These are phyloP conservation scores for Catharus bicknelli DNA, from an alignment of 2,113 vertebrate genomes.

Conservation along the genomic window DNA sequence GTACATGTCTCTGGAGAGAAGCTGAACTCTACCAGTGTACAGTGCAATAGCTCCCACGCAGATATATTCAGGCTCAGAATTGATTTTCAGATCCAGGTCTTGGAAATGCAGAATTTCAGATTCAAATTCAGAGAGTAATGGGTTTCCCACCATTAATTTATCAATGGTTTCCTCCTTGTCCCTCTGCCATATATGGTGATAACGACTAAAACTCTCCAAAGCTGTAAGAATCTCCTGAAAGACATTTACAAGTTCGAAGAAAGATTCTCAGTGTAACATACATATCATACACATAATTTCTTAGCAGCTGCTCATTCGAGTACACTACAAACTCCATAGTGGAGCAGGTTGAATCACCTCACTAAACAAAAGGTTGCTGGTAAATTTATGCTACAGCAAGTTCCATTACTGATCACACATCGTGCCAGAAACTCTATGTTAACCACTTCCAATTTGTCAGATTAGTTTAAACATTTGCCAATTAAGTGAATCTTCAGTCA, in stretches of 20 bases:
- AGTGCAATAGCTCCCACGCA: slow-evolving; percentile 87
- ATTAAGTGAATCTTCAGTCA: not conserved
- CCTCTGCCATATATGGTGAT: slow-evolving; percentile 90
- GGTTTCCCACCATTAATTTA: slow-evolving; percentile 77
- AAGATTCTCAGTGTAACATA: not conserved
- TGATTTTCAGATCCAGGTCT: slow-evolving; percentile 86
- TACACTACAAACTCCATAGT: not conserved
- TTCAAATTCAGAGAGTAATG: slow-evolving; percentile 89
- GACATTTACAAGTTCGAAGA: not conserved
- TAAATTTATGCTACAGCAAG: not conserved
- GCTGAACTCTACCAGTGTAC: slow-evolving; percentile 81
- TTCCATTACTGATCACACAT: not conserved
- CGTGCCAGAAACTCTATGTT: not conserved
- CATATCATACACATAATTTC: not conserved
- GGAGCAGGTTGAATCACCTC: not conserved
- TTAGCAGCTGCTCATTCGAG: not conserved
- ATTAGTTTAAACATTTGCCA: not conserved
- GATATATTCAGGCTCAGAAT: slow-evolving; percentile 86
- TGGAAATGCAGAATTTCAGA: slow-evolving; percentile 88
- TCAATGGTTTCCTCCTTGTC: slow-evolving; percentile 84
- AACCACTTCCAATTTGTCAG: not conserved
- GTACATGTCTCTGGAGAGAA: not conserved
- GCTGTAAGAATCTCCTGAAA: slow-evolving; percentile 84
- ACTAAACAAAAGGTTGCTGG: not conserved
- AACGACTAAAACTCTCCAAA: slow-evolving; percentile 81